Evolutionary conservation across 35 echinoderm and acorn worm genomes (phyloP).

Genomic region (Chiridota heheva): DNA sequence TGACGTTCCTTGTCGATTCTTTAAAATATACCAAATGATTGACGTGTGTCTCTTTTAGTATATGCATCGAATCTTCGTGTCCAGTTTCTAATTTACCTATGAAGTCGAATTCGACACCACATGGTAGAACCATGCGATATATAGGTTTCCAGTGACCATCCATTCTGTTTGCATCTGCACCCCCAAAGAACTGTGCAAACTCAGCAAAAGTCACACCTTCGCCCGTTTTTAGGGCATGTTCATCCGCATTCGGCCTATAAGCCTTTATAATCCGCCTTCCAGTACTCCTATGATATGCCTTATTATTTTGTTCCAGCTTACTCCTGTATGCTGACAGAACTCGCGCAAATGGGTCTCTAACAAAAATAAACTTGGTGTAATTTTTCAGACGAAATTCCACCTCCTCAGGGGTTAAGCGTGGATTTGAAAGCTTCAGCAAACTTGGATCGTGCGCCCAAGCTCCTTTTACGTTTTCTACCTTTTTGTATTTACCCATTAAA

Average conservation of each 20-base stretch:
- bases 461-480: background rate
- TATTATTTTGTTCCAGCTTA: conserved; percentile 22
- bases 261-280: background rate
- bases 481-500: conserved; percentile 17
- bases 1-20: background rate
- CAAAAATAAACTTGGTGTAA: conserved; percentile 64
- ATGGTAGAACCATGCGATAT: conserved; percentile 17
- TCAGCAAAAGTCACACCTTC: conserved; percentile 31
- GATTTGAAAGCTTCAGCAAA: conserved; percentile 7
- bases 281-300: background rate
- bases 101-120: conserved; percentile 38
- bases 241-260: background rate
- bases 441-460: background rate
- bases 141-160: conserved; percentile 14
- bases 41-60: conserved; percentile 8
- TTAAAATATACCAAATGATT: conserved; percentile 17
- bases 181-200: conserved; percentile 23
- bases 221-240: too few species aligned
- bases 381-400: conserved; percentile 22
- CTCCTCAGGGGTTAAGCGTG: background rate
- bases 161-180: background rate
- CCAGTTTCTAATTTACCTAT: conserved; percentile 23
- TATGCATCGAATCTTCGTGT: background rate
- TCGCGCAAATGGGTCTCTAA: conserved; percentile 48
- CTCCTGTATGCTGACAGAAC: conserved; percentile 57